Base-by-base conservation (phyloP, 1,140 invertebrate genomes). In the Macrobrachium nipponense region DNA sequence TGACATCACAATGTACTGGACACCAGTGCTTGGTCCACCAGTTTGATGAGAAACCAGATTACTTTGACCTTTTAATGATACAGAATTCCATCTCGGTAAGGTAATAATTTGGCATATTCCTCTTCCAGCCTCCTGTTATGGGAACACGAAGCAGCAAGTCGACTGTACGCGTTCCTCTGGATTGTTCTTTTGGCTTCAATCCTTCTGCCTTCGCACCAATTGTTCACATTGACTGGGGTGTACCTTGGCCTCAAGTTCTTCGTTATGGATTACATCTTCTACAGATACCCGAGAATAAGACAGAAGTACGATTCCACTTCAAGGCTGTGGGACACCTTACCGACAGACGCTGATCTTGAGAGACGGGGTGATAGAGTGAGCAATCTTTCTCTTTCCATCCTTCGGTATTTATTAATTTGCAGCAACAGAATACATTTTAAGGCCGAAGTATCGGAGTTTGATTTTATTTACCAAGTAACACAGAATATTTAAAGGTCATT, bases 191-290 rank as follows among this genome's bases (percentile, higher is more conserved):
- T 91, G 10, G 77, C 90, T 14, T 90, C 91, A 18, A 87, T 89
- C 18, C 64, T 92, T 20, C 87, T 91, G 17, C 88, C 89, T 23
- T 88, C 90, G 15, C 81, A 83, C 66, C 87, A 89, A 58, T 78
- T 91, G 14, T 90, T 91, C 64, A 90, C 89, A 70, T 44, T 89
- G 44, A 81, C 84, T 43, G 90, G 89, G 84, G 72, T 90, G 87
- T 88, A 87, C 62, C 20, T 89, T 59, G 91, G 91, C 18, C 73
- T 92, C 5, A 92, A 92, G 88, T 76, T 92, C 62, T 92, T 92
- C 80, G 87, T 92, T 20, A 88, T 92, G 64, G 91, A 92, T 80
- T 91, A 90, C 80, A 83, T 92, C 12, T 92, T 91, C 86, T 90
- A 90, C 75, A 88, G 90, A 64, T 92, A 91, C 88, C 92, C 92